Percentiles rank a stretch among this genome's conserved stretches.
Evolutionary conservation across 2,797 vertebrate species (phyloP).

Genomic region (Melanotaenia pygmaea): DNA sequence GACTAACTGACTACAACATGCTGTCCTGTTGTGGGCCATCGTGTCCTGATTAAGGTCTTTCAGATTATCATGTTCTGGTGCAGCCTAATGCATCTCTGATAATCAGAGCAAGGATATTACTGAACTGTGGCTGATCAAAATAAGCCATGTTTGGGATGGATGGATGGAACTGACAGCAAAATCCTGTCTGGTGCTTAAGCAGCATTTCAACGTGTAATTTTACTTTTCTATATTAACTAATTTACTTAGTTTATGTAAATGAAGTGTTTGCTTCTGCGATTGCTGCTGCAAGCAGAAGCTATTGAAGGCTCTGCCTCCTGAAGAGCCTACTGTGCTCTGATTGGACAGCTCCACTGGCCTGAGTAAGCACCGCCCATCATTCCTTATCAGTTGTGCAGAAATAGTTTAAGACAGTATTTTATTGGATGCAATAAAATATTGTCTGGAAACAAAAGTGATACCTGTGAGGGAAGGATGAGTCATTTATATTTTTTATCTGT

Average conservation of each 20-base stretch:
- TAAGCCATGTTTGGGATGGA: slow-evolving; percentile 43
- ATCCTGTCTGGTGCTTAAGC: slow-evolving; percentile 3
- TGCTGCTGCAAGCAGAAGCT: background rate
- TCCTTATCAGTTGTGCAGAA: background rate
- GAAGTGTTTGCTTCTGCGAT: background rate
- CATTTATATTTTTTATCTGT: background rate
- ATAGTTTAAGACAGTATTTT: background rate
- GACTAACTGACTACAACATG: slow-evolving; percentile 13
- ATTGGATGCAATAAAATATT: background rate
- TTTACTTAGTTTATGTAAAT: background rate
- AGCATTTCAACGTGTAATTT: background rate
- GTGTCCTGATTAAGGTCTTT: slow-evolving; percentile 50
- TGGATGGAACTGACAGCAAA: slow-evolving; percentile 2
- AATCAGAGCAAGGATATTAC: slow-evolving; percentile 41
- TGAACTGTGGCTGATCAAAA: slow-evolving; percentile 30
- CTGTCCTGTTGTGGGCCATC: slow-evolving; percentile 49
- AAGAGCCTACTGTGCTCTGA: background rate
- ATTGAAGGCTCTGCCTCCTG: background rate
- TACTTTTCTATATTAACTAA: background rate
- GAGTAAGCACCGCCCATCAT: background rate
- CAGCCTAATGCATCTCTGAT: slow-evolving; percentile 54
- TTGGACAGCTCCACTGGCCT: slow-evolving; percentile 3
- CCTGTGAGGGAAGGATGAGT: background rate
- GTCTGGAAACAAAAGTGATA: background rate
- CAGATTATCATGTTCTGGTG: slow-evolving; percentile 63